Evolutionary conservation across 2,113 vertebrate species (phyloP).

Genomic region (Pionites leucogaster): DNA sequence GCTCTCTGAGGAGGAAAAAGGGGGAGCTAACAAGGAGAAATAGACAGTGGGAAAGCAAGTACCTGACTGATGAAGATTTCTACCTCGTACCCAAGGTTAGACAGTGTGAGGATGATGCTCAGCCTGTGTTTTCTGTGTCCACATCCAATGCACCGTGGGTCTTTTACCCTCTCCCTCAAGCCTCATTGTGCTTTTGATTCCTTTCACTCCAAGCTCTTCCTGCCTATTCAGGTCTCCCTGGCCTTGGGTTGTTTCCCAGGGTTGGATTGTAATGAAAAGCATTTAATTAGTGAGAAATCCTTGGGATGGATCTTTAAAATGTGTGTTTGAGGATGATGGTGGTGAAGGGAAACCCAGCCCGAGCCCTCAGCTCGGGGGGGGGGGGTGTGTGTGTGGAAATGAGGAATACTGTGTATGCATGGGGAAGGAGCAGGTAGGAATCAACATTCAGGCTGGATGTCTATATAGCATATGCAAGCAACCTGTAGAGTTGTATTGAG

Average conservation of each 20-base stretch:
- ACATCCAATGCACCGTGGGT: neutral
- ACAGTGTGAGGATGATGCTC: neutral
- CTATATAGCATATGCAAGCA: neutral
- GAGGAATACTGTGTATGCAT: neutral
- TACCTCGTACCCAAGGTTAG: neutral
- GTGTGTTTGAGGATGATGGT: neutral
- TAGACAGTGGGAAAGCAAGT: neutral
- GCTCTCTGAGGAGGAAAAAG: neutral
- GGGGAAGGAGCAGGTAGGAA: neutral
- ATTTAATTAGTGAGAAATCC: neutral
- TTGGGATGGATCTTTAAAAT: neutral
- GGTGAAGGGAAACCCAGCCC: neutral
- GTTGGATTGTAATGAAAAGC: neutral
- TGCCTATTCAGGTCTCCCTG: neutral
- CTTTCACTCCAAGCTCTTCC: neutral
- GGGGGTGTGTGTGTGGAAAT: neutral
- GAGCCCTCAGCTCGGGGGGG: neutral
- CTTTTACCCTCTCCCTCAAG: neutral
- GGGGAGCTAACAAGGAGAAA: neutral
- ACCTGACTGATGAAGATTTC: neutral
- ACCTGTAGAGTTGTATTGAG: accelerated
- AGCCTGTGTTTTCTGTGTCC: neutral
- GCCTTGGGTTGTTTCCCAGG: conserved; percentile 8
- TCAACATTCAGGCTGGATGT: neutral
- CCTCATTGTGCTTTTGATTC: neutral